phyloP scores from a whole-genome alignment of 2,797 vertebrate species.

The Spea hammondii region DNA sequence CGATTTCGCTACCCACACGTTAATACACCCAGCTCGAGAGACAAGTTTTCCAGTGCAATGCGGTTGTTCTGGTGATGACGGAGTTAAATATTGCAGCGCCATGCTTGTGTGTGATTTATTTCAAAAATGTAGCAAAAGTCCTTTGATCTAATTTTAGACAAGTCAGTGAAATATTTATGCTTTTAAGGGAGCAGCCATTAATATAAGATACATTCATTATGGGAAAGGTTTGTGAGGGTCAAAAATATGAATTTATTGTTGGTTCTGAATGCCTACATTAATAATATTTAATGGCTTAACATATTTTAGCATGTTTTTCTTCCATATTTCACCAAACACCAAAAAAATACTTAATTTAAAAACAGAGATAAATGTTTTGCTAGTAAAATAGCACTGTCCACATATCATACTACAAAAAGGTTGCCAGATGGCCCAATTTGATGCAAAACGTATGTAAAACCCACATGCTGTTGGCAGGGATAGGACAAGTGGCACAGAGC shows the following conservation, averaged over 20 bases:
- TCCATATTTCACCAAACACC: background rate
- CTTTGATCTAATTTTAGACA: constrained; percentile 3
- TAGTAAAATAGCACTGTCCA: too few species aligned
- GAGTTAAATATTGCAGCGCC: background rate
- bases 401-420: too few species aligned
- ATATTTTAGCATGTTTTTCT: background rate
- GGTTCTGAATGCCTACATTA: background rate
- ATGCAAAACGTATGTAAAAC: too few species aligned
- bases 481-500: too few species aligned
- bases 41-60: background rate
- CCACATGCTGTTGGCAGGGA: too few species aligned
- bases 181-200: background rate
- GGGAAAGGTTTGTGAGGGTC: background rate
- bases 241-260: background rate
- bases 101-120: background rate
- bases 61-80: background rate
- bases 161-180: background rate
- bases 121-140: background rate
- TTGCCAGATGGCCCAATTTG: too few species aligned
- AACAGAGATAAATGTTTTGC: too few species aligned
- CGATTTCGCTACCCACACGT: background rate
- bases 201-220: background rate
- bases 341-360: background rate
- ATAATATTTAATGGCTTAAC: background rate
- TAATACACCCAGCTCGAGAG: too few species aligned